These are phyloP conservation scores for Tretioscincus oriximinensis DNA, from an alignment of 2,113 vertebrate species.

Conservation along the genomic window DNA sequence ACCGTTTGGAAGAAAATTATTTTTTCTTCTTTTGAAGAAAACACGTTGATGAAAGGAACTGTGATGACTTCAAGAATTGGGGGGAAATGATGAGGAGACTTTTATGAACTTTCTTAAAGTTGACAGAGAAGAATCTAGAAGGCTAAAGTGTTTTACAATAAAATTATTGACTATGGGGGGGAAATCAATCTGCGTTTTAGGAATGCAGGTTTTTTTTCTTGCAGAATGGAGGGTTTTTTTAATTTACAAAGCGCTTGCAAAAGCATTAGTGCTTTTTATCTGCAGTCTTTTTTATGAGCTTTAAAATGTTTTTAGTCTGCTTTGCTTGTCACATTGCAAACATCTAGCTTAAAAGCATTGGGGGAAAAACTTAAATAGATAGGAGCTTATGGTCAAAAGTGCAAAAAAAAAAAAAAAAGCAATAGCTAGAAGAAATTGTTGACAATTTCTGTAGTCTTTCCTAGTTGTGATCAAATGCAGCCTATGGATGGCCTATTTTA, in stretches of 20 bases:
- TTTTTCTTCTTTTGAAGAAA: constrained; percentile 95
- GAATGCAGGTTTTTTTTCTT: constrained; percentile 83
- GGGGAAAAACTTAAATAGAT: constrained; percentile 82
- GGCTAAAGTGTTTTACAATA: constrained; percentile 87
- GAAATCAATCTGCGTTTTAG: constrained; percentile 84
- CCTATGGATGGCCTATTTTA: constrained; percentile 98
- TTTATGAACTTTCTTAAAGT: constrained; percentile 86
- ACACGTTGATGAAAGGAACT: constrained; percentile 89
- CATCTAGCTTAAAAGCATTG: constrained; percentile 82
- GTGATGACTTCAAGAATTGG: constrained; percentile 81
- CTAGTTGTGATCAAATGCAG: constrained; percentile 98
- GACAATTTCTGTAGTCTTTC: constrained; percentile 99
- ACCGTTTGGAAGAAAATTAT: constrained; percentile 92
- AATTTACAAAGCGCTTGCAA: constrained; percentile 88
- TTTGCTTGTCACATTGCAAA: constrained; percentile 96
- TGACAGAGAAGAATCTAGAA: constrained; percentile 79
- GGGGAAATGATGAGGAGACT: constrained; percentile 82
- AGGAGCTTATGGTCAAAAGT: constrained; percentile 92
- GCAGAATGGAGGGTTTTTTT: constrained; percentile 87
- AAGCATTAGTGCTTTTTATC: constrained; percentile 96
- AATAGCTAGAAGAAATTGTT: constrained; percentile 99
- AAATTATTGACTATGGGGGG: constrained; percentile 79
- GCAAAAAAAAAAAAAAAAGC: constrained; percentile 82
- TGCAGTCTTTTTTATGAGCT: constrained; percentile 98
- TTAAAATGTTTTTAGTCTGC: constrained; percentile 95